Base-by-base conservation (phyloP, 2,888 invertebrate species). In the Strigamia maritima region DNA sequence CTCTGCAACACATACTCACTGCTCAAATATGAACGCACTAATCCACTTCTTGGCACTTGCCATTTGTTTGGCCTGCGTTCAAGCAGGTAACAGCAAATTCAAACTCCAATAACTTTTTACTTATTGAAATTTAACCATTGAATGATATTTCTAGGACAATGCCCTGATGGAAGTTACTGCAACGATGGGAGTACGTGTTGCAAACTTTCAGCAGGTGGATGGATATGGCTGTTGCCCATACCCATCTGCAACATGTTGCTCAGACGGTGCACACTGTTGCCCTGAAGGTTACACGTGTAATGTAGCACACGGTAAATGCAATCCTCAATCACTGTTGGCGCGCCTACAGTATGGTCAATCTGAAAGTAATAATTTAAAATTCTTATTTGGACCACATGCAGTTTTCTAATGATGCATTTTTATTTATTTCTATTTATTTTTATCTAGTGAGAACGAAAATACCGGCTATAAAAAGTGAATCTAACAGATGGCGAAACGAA, bases 201-300 rank as follows among this genome's bases (percentile, higher is more conserved):
- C 35, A 74, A 74, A 74, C 16, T 35, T 22, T 4, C 12, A 1
- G 2, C 26, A 3, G 74, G 74, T 14, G 7, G n/a, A n/a, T n/a
- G n/a, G n/a, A n/a, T 74, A 24, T 6, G 74, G 74, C n/a, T 74
- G 74, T n/a, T 74, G 74, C n/a, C 74, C 28, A 35, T 22, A 14
- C n/a, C 74, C 74, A 24, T 16, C 12, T 2, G 74, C 74, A 31
- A n/a, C n/a, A 1, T 74, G 74, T 74, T 74, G 74, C n/a, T 31
- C 28, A 2, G 74, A 74, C 24, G 24, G 22, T 2, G 74, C 16
- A 7, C 74, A 74, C n/a, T 74, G 74, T 26, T 74, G 74, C n/a
- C 74, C 74, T 1, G 2, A 74, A 2, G 74, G 74, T 8, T 74
- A 74, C 35, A 24, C 74, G 14, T 74, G 74, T n/a, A 26, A 74